These are phyloP conservation scores for Epistrophe eligans DNA, from an alignment of 2,888 invertebrate genomes.

Conservation along the genomic window DNA sequence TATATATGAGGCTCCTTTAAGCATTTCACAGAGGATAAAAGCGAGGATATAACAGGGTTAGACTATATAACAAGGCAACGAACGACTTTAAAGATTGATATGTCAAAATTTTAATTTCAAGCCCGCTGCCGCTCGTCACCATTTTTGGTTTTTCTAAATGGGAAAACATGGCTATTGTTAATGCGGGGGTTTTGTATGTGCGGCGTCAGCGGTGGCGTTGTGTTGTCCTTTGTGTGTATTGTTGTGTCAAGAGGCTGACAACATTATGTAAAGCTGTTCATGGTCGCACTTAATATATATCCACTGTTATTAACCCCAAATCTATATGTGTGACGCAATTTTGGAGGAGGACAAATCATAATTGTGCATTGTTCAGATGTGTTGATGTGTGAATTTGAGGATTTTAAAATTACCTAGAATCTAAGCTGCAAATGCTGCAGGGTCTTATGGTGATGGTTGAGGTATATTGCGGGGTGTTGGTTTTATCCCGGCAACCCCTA, in stretches of 20 bases:
- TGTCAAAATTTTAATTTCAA: slow-evolving; percentile 71
- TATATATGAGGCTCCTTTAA: slow-evolving; percentile 6
- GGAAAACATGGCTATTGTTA: neutral
- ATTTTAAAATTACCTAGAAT: slow-evolving; percentile 64
- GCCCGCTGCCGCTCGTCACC: slow-evolving; percentile 33
- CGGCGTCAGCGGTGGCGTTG: too few relatives aligned
- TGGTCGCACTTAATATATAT: slow-evolving; percentile 53
- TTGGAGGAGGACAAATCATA: slow-evolving; percentile 62
- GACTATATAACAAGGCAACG: slow-evolving; percentile 44
- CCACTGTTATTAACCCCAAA: slow-evolving; percentile 51
- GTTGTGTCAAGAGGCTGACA: slow-evolving; percentile 49
- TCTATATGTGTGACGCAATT: slow-evolving; percentile 14
- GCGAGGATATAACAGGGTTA: slow-evolving; percentile 41
- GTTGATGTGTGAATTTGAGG: slow-evolving; percentile 71
- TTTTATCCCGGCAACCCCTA: slow-evolving; percentile 36
- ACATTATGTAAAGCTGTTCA: slow-evolving; percentile 54
- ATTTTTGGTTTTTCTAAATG: slow-evolving; percentile 6
- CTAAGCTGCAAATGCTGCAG: slow-evolving; percentile 8
- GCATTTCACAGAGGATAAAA: slow-evolving; percentile 8
- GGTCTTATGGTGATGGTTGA: neutral
- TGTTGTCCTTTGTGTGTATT: slow-evolving; percentile 9
- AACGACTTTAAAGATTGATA: slow-evolving; percentile 67
- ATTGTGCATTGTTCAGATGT: slow-evolving; percentile 73
- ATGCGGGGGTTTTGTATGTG: slow-evolving; percentile 30
- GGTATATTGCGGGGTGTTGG: neutral